These are phyloP conservation scores for Sterrhoptilus dennistouni DNA, from an alignment of 2,113 vertebrate genomes.

Conservation along the genomic window DNA sequence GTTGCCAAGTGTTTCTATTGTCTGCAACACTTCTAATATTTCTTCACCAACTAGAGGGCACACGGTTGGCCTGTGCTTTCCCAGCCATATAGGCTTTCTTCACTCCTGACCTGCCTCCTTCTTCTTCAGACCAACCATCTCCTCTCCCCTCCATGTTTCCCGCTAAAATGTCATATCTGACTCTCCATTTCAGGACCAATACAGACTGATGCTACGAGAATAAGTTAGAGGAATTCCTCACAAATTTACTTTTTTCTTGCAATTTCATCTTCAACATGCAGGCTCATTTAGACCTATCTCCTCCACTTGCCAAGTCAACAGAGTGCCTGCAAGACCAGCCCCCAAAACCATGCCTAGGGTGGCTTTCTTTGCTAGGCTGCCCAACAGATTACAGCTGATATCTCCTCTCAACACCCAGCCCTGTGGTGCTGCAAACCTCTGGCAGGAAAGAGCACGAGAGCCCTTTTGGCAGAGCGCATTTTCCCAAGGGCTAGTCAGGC, in stretches of 20 bases:
- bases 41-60: neutral
- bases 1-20: neutral
- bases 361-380: neutral
- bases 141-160: neutral
- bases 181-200: accelerated
- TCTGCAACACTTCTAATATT: neutral
- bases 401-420: neutral
- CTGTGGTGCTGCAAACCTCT: neutral
- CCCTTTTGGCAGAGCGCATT: neutral
- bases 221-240: neutral
- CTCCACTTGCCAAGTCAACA: neutral
- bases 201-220: neutral
- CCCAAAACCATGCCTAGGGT: neutral
- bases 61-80: neutral
- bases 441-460: neutral
- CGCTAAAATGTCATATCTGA: neutral
- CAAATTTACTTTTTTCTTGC: neutral
- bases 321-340: neutral
- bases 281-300: neutral
- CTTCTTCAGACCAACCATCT: neutral
- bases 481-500: neutral
- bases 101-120: neutral
- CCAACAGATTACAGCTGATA: neutral
- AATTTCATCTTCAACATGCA: neutral
- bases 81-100: neutral